Base-by-base conservation (phyloP, 2,113 vertebrate genomes). In the Pardalotus punctatus region DNA sequence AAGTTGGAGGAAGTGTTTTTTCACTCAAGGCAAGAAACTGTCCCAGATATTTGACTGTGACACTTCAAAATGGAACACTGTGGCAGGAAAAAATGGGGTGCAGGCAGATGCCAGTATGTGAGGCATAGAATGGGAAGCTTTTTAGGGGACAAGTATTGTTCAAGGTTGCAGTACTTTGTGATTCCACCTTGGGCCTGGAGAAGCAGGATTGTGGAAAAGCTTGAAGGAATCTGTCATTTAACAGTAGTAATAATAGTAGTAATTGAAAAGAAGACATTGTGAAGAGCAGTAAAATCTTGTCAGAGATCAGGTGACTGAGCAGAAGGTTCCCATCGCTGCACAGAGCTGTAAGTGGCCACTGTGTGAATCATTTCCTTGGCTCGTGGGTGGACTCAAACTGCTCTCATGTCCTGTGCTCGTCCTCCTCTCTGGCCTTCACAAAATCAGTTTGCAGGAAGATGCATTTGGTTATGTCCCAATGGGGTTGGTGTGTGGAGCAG, bases 41-140 rank as follows among this genome's bases (percentile, higher is more conserved):
- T 72, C 91, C 89, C 70, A 94, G 89, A 95, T 95, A 94, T 47
- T 91, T 89, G 70, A 72, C 42, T 83, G 31, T 69, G 65, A 35
- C 42, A 14, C n/a, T 85, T 82, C 2, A 45, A 90, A 95, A 42
- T 50, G 38, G 74, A 89, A 31, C 16, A 5, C 1, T 38, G 57
- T 67, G 61, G 21, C 53, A 76, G 61, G 51, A 35, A 53, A 64
- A 83, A 73, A 31, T 10, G 61, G 62, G 53, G 70, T 67, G 57
- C 48, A 10, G 61, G 51, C 48, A 72, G 43, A 40, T 57, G 23
- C 12, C 12, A 4, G 16, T 35, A 0, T 7, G 64, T 13, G 15
- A 29, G 54, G 31, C 13, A 42, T 3, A 42, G 40, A 60, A 58
- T 19, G 29, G 9, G 61, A 40, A 45, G 40, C 0, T 23, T 62